Evolutionary conservation across 2,113 vertebrate species (phyloP).

Genomic region (Aegotheles bennettii): DNA sequence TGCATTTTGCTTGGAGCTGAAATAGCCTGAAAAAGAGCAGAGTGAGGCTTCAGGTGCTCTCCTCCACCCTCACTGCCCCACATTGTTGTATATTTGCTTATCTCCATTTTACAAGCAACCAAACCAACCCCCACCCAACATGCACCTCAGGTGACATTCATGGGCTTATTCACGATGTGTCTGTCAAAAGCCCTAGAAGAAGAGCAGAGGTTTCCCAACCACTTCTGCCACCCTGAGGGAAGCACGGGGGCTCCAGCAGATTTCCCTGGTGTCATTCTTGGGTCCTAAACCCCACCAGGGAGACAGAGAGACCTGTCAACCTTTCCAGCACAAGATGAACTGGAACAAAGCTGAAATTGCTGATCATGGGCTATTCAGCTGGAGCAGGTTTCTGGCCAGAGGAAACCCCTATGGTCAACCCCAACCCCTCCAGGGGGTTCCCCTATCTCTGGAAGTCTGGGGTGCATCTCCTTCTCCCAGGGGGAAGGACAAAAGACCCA

Average conservation of each 20-base stretch:
- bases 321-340: background rate
- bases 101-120: background rate
- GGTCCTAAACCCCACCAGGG: background rate
- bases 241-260: fast-evolving
- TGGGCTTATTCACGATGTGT: background rate
- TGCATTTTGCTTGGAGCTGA: slow-evolving; percentile 70
- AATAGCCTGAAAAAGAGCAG: slow-evolving; percentile 73
- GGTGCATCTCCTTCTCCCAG: background rate
- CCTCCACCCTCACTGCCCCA: background rate
- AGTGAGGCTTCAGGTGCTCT: background rate
- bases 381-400: background rate
- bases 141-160: fast-evolving
- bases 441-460: background rate
- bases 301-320: background rate
- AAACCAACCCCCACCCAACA: too few species aligned
- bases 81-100: fast-evolving
- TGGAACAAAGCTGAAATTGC: background rate
- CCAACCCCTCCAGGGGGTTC: background rate
- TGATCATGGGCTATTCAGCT: background rate
- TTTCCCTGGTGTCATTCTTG: background rate
- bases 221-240: background rate
- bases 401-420: fast-evolving
- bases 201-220: fast-evolving
- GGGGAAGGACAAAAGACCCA: background rate
- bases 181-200: background rate